These are phyloP conservation scores for Limenitis camilla DNA, from an alignment of 2,888 invertebrate genomes.

Conservation along the genomic window DNA sequence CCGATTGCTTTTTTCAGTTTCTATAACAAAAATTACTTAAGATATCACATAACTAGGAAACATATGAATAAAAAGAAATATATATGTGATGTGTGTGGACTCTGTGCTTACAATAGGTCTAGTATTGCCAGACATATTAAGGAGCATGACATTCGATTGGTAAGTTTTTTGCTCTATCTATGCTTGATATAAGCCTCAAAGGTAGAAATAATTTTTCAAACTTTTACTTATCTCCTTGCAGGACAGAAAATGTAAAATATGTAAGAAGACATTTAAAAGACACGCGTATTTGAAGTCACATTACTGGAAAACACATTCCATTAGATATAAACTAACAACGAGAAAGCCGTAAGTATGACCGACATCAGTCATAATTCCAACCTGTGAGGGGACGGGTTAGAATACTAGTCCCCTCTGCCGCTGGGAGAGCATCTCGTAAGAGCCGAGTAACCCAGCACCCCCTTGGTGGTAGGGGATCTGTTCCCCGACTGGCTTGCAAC, in stretches of 20 bases:
- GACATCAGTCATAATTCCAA: neutral
- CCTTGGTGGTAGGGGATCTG: too few species aligned
- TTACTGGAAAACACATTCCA: slow-evolving; percentile 38
- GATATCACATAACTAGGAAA: slow-evolving; percentile 37
- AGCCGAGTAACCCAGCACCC: too few species aligned
- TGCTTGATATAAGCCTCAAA: neutral
- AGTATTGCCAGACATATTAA: slow-evolving; percentile 45
- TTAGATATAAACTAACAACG: slow-evolving; percentile 31
- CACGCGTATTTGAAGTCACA: slow-evolving; percentile 36
- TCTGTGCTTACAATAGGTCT: slow-evolving; percentile 35
- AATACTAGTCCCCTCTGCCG: too few species aligned
- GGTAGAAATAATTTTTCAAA: neutral
- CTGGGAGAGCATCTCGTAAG: too few species aligned
- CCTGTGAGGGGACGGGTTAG: too few species aligned
- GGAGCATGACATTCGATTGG: slow-evolving; percentile 33
- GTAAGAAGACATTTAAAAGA: slow-evolving; percentile 35
- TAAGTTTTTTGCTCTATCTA: slow-evolving; percentile 25
- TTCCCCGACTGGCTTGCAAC: too few species aligned
- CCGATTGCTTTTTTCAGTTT: slow-evolving; percentile 36
- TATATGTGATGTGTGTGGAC: slow-evolving; percentile 42
- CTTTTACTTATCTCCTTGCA: slow-evolving; percentile 23
- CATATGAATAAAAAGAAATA: slow-evolving; percentile 33
- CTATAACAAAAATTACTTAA: slow-evolving; percentile 38
- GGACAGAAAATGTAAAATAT: slow-evolving; percentile 43
- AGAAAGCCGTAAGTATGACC: slow-evolving; percentile 21